Conservation (phyloP, 2,888 invertebrate genomes). For the Dendrolimus pini region DNA sequence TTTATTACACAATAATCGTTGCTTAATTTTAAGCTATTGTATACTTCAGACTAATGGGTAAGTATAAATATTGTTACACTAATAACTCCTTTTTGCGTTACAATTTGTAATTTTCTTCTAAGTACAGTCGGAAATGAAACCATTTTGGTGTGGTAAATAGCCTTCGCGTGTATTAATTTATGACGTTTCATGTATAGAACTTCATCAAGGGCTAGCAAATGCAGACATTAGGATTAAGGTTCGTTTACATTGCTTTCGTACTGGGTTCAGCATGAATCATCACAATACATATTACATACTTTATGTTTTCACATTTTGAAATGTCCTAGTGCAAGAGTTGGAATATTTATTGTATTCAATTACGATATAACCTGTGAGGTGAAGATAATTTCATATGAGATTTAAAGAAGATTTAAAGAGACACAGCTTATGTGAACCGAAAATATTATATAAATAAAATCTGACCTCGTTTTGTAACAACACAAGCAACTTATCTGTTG, state of each 20-base stretch:
- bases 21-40: not conserved
- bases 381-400: too few species aligned
- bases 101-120: conserved; percentile 14
- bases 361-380: too few species aligned
- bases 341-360: too few species aligned
- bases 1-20: not conserved
- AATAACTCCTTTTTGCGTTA: not conserved
- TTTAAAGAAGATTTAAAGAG: too few species aligned
- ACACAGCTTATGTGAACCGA: too few species aligned
- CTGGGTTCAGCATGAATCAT: not conserved
- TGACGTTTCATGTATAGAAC: conserved; percentile 10
- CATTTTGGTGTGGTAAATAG: conserved; percentile 8
- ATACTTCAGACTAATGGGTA: not conserved
- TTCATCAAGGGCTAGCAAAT: conserved; percentile 13
- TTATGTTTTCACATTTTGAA: too few species aligned
- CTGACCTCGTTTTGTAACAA: too few species aligned
- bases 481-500: too few species aligned
- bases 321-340: too few species aligned
- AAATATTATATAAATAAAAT: too few species aligned
- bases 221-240: conserved; percentile 18
- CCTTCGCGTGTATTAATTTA: conserved; percentile 18
- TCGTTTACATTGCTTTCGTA: conserved; percentile 6
- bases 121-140: conserved; percentile 12
- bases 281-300: not conserved
- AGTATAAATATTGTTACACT: not conserved